Evolutionary conservation across 2,888 invertebrate species (phyloP).

Genomic region (Micropterix aruncella): DNA sequence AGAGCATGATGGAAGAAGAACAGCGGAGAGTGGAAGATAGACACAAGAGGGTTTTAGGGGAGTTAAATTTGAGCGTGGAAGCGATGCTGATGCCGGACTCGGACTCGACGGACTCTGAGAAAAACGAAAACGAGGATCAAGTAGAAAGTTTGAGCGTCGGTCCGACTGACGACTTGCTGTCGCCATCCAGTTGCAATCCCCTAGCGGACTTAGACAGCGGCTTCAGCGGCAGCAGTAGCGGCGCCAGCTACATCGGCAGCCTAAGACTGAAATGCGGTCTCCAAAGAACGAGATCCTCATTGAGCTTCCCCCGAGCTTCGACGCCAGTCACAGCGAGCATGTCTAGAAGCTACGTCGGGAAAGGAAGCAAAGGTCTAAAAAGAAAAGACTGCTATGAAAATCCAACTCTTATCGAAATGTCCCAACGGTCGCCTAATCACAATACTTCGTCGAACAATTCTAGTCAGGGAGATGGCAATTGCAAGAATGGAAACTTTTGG

Average conservation of each 20-base stretch:
- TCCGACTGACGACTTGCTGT: conserved; percentile 57
- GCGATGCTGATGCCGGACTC: conserved; percentile 82
- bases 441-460: conserved; percentile 28
- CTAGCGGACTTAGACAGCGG: conserved; percentile 62
- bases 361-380: conserved; percentile 28
- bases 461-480: conserved; percentile 31
- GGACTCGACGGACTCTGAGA: conserved; percentile 48
- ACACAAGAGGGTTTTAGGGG: conserved; percentile 70
- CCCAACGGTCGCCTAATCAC: conserved; percentile 21
- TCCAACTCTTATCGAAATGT: conserved; percentile 19
- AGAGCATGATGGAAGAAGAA: conserved; percentile 69
- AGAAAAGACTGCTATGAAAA: conserved; percentile 23
- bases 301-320: conserved; percentile 24
- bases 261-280: conserved; percentile 29
- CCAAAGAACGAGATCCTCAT: conserved; percentile 7
- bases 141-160: conserved; percentile 25
- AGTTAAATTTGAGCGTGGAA: conserved; percentile 76
- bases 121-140: conserved; percentile 19
- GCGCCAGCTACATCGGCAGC: conserved; percentile 66
- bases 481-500: conserved; percentile 45
- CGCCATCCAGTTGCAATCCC: conserved; percentile 49
- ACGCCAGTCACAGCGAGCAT: conserved; percentile 13
- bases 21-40: conserved; percentile 70
- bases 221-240: conserved; percentile 72
- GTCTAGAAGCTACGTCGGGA: conserved; percentile 26